Conservation (phyloP, 1,140 invertebrate genomes). For the Glomeris maerens region DNA sequence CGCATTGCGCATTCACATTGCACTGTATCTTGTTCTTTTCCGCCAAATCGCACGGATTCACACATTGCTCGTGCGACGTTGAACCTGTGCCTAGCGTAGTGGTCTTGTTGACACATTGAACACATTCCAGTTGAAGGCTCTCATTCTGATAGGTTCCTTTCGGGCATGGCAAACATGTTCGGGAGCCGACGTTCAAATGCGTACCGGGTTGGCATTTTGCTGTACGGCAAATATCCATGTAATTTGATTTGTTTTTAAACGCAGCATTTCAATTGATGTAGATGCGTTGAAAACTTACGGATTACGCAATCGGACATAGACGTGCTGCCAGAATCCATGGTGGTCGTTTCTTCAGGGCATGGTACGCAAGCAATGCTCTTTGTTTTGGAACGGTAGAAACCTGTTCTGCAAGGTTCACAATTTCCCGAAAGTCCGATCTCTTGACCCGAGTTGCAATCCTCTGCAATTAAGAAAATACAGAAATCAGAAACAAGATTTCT, state of each 20-base stretch:
- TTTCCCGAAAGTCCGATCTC: constrained; percentile 75
- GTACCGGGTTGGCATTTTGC: constrained; percentile 44
- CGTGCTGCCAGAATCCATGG: constrained; percentile 61
- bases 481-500: constrained; percentile 1
- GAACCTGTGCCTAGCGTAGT: constrained; percentile 69
- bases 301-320: constrained; percentile 80
- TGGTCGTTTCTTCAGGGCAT: constrained; percentile 79
- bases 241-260: too few species aligned
- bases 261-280: constrained; percentile 1
- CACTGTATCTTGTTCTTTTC: constrained; percentile 70
- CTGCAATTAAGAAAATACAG: constrained; percentile 22
- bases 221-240: too few species aligned
- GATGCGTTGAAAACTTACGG: constrained; percentile 27
- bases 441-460: constrained; percentile 77
- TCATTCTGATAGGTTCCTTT: constrained; percentile 87
- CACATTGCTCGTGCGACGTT: constrained; percentile 65
- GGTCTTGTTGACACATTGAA: constrained; percentile 79
- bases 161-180: constrained; percentile 74
- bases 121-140: constrained; percentile 71
- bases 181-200: constrained; percentile 67
- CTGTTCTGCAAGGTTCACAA: constrained; percentile 80
- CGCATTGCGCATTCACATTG: constrained; percentile 73
- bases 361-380: constrained; percentile 70
- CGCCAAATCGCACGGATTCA: constrained; percentile 70
- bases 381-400: constrained; percentile 76